These are phyloP conservation scores for Arrhopalites spinosus DNA, from an alignment of 2,888 invertebrate genomes.

Conservation along the genomic window DNA sequence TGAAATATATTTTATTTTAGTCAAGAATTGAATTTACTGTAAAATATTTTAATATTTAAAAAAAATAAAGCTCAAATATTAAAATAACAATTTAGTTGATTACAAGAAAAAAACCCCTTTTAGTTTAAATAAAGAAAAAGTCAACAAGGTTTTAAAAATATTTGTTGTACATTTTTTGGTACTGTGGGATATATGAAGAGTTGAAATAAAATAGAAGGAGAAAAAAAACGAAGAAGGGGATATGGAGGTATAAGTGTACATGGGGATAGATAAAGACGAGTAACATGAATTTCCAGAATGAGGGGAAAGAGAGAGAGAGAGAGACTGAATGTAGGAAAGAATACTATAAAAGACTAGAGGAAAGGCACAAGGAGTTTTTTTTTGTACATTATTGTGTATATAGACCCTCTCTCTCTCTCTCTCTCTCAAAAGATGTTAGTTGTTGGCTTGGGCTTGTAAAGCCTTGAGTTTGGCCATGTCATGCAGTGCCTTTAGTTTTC, in stretches of 20 bases:
- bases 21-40: too few species aligned
- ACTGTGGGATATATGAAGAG: too few species aligned
- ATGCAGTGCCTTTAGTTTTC: background rate
- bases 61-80: too few species aligned
- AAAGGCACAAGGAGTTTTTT: background rate
- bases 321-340: background rate
- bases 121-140: too few species aligned
- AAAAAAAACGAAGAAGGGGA: background rate
- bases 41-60: too few species aligned
- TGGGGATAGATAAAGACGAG: background rate
- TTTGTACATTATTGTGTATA: background rate
- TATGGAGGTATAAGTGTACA: background rate
- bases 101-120: too few species aligned
- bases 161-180: too few species aligned
- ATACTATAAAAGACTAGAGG: constrained; percentile 26
- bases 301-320: background rate
- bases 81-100: too few species aligned
- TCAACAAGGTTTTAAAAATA: too few species aligned
- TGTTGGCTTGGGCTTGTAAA: background rate
- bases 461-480: background rate
- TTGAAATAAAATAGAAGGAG: background rate
- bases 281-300: background rate
- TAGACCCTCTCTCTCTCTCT: too few species aligned
- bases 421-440: too few species aligned
- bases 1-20: too few species aligned